Conservation (phyloP, 2,888 invertebrate genomes). For the Melolontha melolontha region DNA sequence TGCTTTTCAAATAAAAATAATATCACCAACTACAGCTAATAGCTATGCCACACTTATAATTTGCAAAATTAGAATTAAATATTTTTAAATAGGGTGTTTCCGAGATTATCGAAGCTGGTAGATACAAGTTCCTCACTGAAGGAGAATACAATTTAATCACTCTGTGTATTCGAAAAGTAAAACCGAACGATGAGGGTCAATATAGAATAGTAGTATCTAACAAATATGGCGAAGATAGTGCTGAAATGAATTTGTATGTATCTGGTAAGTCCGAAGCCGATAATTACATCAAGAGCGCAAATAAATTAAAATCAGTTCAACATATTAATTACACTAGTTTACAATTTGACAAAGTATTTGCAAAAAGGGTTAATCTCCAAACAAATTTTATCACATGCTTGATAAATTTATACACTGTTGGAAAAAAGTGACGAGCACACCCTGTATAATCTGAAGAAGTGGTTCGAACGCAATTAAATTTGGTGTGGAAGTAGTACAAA, state of each 20-base stretch:
- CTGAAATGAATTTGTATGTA: conserved; percentile 96
- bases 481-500: too few species aligned
- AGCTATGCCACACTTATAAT: too few species aligned
- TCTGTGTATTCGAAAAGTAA: conserved; percentile 94
- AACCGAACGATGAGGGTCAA: conserved; percentile 96
- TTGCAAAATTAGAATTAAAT: conserved; percentile 2
- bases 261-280: conserved; percentile 76
- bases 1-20: not conserved
- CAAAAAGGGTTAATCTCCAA: too few species aligned
- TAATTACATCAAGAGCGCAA: not conserved
- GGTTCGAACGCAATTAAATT: too few species aligned
- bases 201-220: conserved; percentile 94
- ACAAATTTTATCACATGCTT: too few species aligned
- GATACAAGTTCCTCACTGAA: conserved; percentile 95
- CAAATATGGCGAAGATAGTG: conserved; percentile 94
- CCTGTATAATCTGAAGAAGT: too few species aligned
- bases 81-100: conserved; percentile 75
- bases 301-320: too few species aligned
- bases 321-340: too few species aligned
- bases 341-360: too few species aligned
- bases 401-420: too few species aligned
- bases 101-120: conserved; percentile 94
- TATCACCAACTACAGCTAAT: too few species aligned
- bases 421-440: too few species aligned
- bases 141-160: conserved; percentile 93